phyloP scores from a whole-genome alignment of 2,113 vertebrate species.

The Apodemus sylvaticus region DNA sequence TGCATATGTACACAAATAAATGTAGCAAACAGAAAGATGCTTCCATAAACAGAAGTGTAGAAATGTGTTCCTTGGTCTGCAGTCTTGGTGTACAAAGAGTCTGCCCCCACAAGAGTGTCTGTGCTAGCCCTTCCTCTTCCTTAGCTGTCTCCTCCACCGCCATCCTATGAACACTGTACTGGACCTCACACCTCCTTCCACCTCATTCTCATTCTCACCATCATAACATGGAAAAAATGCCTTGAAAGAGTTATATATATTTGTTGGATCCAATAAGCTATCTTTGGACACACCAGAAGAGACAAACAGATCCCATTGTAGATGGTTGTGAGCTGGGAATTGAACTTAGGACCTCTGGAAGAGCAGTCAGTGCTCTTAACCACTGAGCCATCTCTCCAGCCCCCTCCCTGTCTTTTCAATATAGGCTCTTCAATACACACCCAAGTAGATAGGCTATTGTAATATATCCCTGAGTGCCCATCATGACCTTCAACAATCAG shows the following conservation, averaged over 20 bases:
- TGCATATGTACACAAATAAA: not conserved
- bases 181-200: too few species aligned
- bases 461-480: not conserved
- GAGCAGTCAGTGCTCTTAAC: too few species aligned
- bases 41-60: not conserved
- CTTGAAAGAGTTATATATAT: not conserved
- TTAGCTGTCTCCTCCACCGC: not conserved
- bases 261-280: not conserved
- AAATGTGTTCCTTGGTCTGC: not conserved
- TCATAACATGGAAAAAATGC: not conserved
- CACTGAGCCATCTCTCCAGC: too few species aligned
- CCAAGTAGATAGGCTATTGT: too few species aligned
- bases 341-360: too few species aligned
- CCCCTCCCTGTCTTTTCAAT: too few species aligned
- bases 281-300: too few species aligned
- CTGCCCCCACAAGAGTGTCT: not conserved
- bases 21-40: not conserved
- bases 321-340: too few species aligned
- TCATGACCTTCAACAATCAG: not conserved
- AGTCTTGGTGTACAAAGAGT: not conserved
- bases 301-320: too few species aligned
- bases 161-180: not conserved
- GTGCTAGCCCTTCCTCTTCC: not conserved
- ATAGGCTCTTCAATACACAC: too few species aligned
- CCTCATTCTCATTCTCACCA: not conserved